Evolutionary conservation across 2,888 invertebrate species (phyloP).

Genomic region (Temnothorax rugatulus): DNA sequence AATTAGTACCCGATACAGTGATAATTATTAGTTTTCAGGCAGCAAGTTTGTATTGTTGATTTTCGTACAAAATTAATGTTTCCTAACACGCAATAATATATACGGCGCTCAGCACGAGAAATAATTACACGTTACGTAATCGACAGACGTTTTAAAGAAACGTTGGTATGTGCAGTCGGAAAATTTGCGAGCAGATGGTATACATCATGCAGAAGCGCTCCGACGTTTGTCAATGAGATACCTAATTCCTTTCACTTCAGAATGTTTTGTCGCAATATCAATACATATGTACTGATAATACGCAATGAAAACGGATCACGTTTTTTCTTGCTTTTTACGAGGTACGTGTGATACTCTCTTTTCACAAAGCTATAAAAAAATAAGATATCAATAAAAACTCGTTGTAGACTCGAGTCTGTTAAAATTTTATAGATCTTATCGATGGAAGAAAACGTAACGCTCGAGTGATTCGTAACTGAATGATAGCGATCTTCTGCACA

Average conservation of each 20-base stretch:
- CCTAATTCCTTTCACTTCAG: slow-evolving; percentile 65
- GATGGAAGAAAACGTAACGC: slow-evolving; percentile 6
- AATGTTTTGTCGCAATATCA: slow-evolving; percentile 30
- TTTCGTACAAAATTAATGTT: slow-evolving; percentile 61
- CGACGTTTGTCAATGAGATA: slow-evolving; percentile 58
- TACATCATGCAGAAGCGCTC: slow-evolving; percentile 63
- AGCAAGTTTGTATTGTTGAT: slow-evolving; percentile 56
- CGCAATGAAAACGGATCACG: slow-evolving; percentile 6
- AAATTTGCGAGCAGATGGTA: slow-evolving; percentile 24
- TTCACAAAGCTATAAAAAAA: neutral
- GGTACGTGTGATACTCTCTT: neutral
- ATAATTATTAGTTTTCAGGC: slow-evolving; percentile 65
- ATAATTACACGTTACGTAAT: slow-evolving; percentile 67
- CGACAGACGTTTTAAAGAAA: slow-evolving; percentile 58
- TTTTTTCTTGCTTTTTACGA: neutral
- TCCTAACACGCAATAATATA: slow-evolving; percentile 60
- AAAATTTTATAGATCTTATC: neutral
- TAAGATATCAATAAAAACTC: neutral
- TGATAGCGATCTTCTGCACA: slow-evolving; percentile 5
- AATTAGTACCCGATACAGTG: slow-evolving; percentile 65
- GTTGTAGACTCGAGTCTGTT: slow-evolving; percentile 1
- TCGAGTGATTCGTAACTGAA: slow-evolving; percentile 14
- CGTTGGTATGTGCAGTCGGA: neutral
- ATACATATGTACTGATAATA: slow-evolving; percentile 5
- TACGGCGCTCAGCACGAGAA: slow-evolving; percentile 52